These are phyloP conservation scores for Hirundichthys speculiger DNA, from an alignment of 2,113 vertebrate species.

Conservation along the genomic window DNA sequence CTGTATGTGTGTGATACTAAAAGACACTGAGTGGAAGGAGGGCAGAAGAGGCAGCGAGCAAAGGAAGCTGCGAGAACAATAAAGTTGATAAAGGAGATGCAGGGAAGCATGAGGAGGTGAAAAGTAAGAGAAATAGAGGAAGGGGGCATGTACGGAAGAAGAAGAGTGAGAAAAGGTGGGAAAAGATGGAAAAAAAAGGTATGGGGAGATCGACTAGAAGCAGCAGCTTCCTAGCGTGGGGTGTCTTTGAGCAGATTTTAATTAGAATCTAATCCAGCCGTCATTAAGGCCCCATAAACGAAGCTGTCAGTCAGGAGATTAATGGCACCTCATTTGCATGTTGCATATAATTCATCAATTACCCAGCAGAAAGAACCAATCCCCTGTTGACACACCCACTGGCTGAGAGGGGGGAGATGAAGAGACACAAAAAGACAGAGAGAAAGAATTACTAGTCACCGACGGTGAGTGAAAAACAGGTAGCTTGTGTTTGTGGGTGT, in stretches of 20 bases:
- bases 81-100: conserved; percentile 75
- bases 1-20: conserved; percentile 10
- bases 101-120: conserved; percentile 67
- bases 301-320: conserved; percentile 82
- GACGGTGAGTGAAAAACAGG: conserved; percentile 75
- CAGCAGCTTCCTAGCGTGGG: conserved; percentile 76
- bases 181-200: neutral
- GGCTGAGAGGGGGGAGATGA: conserved; percentile 55
- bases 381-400: conserved; percentile 81
- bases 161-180: conserved; percentile 79
- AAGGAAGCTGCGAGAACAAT: conserved; percentile 18
- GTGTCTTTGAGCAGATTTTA: conserved; percentile 83
- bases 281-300: conserved; percentile 82
- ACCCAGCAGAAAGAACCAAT: conserved; percentile 81
- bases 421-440: conserved; percentile 65
- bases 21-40: conserved; percentile 31
- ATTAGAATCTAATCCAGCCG: conserved; percentile 82
- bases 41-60: conserved; percentile 8
- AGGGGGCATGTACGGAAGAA: conserved; percentile 23
- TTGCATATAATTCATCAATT: conserved; percentile 83
- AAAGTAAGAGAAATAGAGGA: conserved; percentile 4
- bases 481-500: conserved; percentile 40
- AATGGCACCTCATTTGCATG: conserved; percentile 79
- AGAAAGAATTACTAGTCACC: conserved; percentile 74
- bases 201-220: conserved; percentile 55